Evolutionary conservation across 2,797 vertebrate species (phyloP), one percentile per base, ranked within the genome.

Genomic region (Champsocephalus gunnari): DNA sequence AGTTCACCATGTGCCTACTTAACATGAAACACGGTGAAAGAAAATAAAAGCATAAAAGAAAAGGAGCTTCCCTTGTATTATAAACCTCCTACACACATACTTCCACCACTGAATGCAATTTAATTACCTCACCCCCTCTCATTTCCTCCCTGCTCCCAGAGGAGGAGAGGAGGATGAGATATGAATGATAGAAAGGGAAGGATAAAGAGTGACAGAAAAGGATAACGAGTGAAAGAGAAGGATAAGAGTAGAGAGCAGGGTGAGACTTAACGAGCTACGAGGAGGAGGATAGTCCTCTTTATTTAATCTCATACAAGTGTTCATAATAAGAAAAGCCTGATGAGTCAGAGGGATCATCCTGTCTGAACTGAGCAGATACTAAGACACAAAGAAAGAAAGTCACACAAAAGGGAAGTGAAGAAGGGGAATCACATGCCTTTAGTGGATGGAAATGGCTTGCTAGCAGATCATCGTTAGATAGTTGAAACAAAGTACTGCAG

Each of bases 111-210:
- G 79, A 85, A 79, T 73, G 61, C 65, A 71, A 72, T 82, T 84
- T 88, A 89, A 89, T 89, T 82, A 91, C 80, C 71, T 79, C 79
- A 61, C 43, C 59, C 64, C 16, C 67, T 19, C 21, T 51, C 71
- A 69, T 82, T 80, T 90, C 74, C 81, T 81, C 73, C 76, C 43
- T 28, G 62, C 66, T 86, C 83, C 80, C 86, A 32, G 41, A 74
- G 73, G 72, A 84, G 38, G 54, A 32, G 41, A 74, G 73, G 72
- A 84, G 21, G 54, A 80, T 70, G 64, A 49, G 63, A 79, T 48
- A 55, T 75, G 57, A 65, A 54, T 3, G 48, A 79, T 32, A 68
- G 66, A 73, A 50, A 60, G 55, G 34, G 28, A 28, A 28, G 28
- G 34, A 38, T 38, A 38, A 38, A 38, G 34, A 38, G 34, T 38